Conservation (phyloP, 2,888 invertebrate genomes). For the Eutolmus rufibarbis region DNA sequence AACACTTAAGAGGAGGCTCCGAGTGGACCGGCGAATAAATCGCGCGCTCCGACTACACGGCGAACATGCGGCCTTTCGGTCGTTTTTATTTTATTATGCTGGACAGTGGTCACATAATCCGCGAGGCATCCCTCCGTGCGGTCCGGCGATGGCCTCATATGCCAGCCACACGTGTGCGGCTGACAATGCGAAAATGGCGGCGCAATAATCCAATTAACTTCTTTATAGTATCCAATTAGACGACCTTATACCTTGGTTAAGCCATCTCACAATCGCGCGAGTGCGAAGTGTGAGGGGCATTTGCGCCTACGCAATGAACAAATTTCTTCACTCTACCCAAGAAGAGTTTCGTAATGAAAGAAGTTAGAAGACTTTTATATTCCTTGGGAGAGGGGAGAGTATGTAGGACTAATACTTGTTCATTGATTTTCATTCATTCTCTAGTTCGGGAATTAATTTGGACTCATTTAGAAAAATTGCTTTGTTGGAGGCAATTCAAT, state of each 20-base stretch:
- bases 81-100: background rate
- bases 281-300: background rate
- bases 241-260: conserved; percentile 51
- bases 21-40: background rate
- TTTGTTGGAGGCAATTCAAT: background rate
- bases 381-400: background rate
- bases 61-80: background rate
- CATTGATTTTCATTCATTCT: background rate
- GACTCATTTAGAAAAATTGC: background rate
- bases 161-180: conserved; percentile 48
- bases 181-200: conserved; percentile 45
- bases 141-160: background rate
- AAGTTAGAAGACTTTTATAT: background rate
- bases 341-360: background rate
- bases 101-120: background rate
- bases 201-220: conserved; percentile 51
- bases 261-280: background rate
- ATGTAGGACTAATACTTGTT: background rate
- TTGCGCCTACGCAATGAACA: background rate
- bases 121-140: background rate
- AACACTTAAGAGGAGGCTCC: background rate
- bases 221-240: conserved; percentile 51
- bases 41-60: background rate
- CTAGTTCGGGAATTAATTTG: background rate
- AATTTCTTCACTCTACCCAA: background rate